phyloP scores from a whole-genome alignment of 2,113 vertebrate genomes.

The Chrysochloris asiatica region DNA sequence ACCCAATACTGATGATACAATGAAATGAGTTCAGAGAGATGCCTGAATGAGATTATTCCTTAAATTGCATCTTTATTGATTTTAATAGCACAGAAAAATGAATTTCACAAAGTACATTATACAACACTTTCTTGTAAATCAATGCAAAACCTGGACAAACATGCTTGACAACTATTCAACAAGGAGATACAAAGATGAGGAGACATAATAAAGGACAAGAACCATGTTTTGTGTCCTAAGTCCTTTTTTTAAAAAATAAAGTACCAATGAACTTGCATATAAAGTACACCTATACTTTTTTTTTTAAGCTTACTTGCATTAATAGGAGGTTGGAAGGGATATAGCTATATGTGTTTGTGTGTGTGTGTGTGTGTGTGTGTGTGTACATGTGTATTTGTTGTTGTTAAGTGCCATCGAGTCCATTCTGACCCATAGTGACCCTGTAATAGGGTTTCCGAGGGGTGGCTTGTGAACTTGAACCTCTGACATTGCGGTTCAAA shows the following conservation, averaged over 20 bases:
- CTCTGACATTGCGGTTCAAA: no score
- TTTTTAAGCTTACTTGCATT: neutral
- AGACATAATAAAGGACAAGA: neutral
- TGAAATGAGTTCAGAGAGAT: conserved; percentile 24
- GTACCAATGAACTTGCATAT: no score
- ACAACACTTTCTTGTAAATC: conserved; percentile 64
- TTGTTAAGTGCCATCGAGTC: no score
- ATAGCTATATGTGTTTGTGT: no score
- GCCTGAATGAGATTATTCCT: neutral
- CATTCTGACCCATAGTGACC: no score
- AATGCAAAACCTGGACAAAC: conserved; percentile 43
- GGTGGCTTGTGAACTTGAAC: no score
- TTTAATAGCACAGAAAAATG: conserved; percentile 64
- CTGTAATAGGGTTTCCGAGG: no score
- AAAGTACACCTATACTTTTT: neutral
- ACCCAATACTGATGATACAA: neutral
- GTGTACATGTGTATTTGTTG: no score
- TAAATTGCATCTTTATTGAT: conserved; percentile 69
- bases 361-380: no score
- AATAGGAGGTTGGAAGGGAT: neutral
- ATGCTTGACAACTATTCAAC: neutral
- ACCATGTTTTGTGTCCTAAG: neutral
- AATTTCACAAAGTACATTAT: conserved; percentile 49
- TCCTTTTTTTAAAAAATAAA: neutral
- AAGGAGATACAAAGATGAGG: neutral